Conservation (phyloP, 2,797 vertebrate genomes). For the Pseudopleuronectes americanus region DNA sequence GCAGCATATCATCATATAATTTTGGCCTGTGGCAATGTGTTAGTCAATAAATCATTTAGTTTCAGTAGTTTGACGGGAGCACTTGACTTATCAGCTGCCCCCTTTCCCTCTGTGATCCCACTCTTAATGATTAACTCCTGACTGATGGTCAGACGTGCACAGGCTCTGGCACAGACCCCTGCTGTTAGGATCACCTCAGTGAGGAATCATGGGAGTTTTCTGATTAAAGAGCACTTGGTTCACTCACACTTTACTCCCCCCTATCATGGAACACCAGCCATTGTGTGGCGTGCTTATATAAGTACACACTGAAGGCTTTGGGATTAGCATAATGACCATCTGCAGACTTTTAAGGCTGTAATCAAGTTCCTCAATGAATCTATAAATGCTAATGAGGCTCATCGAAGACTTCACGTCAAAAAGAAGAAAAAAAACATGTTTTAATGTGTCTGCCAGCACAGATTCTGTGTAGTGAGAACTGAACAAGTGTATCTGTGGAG, state of each 20-base stretch:
- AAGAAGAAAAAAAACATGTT: constrained; percentile 32
- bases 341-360: constrained; percentile 62
- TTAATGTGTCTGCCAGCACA: constrained; percentile 27
- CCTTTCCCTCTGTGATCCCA: constrained; percentile 16
- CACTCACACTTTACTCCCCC: constrained; percentile 21
- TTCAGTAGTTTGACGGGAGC: not conserved
- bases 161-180: not conserved
- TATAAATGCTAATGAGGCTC: constrained; percentile 62
- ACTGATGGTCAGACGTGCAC: not conserved
- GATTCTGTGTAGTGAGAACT: constrained; percentile 13
- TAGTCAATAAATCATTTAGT: constrained; percentile 13
- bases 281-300: constrained; percentile 35
- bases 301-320: constrained; percentile 44
- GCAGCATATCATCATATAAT: not conserved
- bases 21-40: constrained; percentile 9
- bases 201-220: constrained; percentile 26
- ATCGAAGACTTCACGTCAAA: constrained; percentile 18
- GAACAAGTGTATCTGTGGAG: constrained; percentile 28
- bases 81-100: constrained; percentile 32
- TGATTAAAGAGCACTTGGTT: constrained; percentile 37
- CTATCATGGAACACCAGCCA: constrained; percentile 33
- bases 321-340: constrained; percentile 67
- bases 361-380: constrained; percentile 64
- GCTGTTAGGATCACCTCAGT: constrained; percentile 2
- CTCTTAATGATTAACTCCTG: constrained; percentile 53